Base-by-base conservation (phyloP, 2,797 vertebrate species). In the Peromyscus melanophrys region DNA sequence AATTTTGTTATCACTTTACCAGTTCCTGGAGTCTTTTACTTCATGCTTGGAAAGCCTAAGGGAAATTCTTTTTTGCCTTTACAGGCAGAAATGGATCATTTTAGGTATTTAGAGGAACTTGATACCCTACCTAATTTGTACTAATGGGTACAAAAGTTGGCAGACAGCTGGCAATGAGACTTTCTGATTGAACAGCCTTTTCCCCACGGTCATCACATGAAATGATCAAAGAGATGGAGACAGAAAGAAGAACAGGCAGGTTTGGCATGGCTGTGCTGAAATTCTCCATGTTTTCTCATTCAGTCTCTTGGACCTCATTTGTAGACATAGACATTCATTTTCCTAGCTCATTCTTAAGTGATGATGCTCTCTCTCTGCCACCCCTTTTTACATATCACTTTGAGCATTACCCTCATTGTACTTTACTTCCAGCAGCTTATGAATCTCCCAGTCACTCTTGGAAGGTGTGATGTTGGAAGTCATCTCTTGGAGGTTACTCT, bases 1-100 rank as follows among this genome's bases (percentile, higher is more conserved):
- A 89, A 73, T 90, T 96, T 89, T 78, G 27, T 86, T 77, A 87
- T 89, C 25, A 67, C 78, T 80, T 96, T 93, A 84, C 8, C 65
- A 85, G 55, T 82, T 92, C 67, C 40, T 90, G 46, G 14, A 97
- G 31, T 34, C 11, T 55, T 57, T 96, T 95, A 67, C 7, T 57
- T 27, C 8, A 37, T 57, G 19, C 25, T 92, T 34, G 6, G 82
- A 81, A 94, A 83, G 14, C 67, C 52, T 71, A 92, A 83, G 40
- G 16, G 31, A 95, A 82, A 73, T 81, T 52, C 21, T 17, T n/a
- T 94, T 94, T 57, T 34, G 19, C 9, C 16, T 95, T 96, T 83
- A 80, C 19, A 65, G 10, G 59, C 46, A 95, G 49, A 94, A 89
- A 90, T 11, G 93, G 12, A 92, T 67, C 10, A 65, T 89, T 89